Conservation (phyloP, 1,140 invertebrate genomes). For the Pectinophora gossypiella region DNA sequence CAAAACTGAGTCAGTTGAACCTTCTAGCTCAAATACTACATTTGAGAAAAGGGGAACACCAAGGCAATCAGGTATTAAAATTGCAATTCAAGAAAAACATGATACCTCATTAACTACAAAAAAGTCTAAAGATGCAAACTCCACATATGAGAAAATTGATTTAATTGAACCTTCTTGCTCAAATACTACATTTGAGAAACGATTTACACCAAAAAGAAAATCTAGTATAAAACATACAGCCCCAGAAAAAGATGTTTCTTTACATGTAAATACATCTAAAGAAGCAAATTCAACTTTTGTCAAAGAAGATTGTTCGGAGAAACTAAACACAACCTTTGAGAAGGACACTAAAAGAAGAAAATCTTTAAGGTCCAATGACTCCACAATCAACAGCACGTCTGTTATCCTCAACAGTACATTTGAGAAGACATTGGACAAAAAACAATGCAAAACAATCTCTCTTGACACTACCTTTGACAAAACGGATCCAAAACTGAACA, state of each 20-base stretch:
- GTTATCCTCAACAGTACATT: not conserved
- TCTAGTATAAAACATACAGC: not conserved
- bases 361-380: not conserved
- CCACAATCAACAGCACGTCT: not conserved
- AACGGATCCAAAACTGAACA: constrained; percentile 20
- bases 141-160: constrained; percentile 9
- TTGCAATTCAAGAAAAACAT: not conserved
- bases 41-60: constrained; percentile 15
- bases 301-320: not conserved
- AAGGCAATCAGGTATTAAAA: not conserved
- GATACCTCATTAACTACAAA: not conserved
- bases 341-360: constrained; percentile 8
- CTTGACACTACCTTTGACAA: constrained; percentile 19
- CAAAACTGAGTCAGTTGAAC: not conserved
- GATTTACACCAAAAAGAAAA: constrained; percentile 6
- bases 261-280: not conserved
- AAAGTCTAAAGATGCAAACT: not conserved
- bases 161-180: constrained; percentile 11
- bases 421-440: constrained; percentile 11
- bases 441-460: constrained; percentile 3
- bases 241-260: constrained; percentile 1
- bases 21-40: constrained; percentile 9
- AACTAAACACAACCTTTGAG: constrained; percentile 18
- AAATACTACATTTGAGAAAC: constrained; percentile 15
- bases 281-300: not conserved